Evolutionary conservation across 2,113 vertebrate species (phyloP).

Genomic region (Danio rerio): DNA sequence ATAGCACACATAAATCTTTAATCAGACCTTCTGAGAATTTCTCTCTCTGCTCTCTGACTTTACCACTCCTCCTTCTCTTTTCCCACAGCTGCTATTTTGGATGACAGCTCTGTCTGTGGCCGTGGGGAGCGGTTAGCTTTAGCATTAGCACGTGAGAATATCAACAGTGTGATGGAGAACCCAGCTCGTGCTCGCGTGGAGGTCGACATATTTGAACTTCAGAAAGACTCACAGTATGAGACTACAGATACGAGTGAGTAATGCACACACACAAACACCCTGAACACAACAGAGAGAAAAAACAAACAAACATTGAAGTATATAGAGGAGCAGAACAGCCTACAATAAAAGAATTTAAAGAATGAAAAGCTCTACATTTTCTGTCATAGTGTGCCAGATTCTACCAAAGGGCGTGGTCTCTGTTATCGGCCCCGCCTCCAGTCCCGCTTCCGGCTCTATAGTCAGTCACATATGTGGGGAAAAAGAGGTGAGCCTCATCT

Average conservation of each 20-base stretch:
- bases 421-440: slow-evolving; percentile 87
- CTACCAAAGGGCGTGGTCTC: slow-evolving; percentile 88
- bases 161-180: slow-evolving; percentile 84
- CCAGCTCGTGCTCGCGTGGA: slow-evolving; percentile 85
- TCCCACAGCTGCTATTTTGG: slow-evolving; percentile 77
- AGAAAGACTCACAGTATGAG: slow-evolving; percentile 89
- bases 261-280: slow-evolving; percentile 12
- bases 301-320: slow-evolving; percentile 66
- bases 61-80: slow-evolving; percentile 8
- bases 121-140: slow-evolving; percentile 86
- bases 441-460: slow-evolving; percentile 87
- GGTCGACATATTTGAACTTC: slow-evolving; percentile 89
- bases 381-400: slow-evolving; percentile 87
- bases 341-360: background rate
- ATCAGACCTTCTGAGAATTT: slow-evolving; percentile 43
- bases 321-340: too few species aligned
- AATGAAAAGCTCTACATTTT: slow-evolving; percentile 17
- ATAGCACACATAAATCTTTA: slow-evolving; percentile 19
- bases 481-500: slow-evolving; percentile 82
- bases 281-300: slow-evolving; percentile 40
- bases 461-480: slow-evolving; percentile 94
- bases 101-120: slow-evolving; percentile 86
- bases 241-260: slow-evolving; percentile 91
- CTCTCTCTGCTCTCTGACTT: slow-evolving; percentile 41
- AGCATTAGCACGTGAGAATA: slow-evolving; percentile 87